Evolutionary conservation across 2,888 invertebrate genomes (phyloP).

Genomic region (Dasypogon diadema): DNA sequence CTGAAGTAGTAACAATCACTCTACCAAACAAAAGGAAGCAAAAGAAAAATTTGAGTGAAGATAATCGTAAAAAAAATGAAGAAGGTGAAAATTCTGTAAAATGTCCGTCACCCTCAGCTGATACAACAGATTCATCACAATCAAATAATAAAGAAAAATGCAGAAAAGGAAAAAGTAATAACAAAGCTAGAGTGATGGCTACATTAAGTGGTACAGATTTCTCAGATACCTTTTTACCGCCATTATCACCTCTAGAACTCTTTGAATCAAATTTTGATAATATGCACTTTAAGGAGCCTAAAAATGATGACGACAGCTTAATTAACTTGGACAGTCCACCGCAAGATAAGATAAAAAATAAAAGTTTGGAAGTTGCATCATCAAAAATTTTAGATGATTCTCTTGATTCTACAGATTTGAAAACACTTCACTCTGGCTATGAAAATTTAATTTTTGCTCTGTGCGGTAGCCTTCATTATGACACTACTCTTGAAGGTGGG

Average conservation of each 20-base stretch:
- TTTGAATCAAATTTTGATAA: slow-evolving; percentile 58
- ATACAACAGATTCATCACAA: slow-evolving; percentile 32
- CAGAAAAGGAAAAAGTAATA: slow-evolving; percentile 1
- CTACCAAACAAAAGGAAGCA: slow-evolving; percentile 47
- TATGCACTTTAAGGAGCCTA: slow-evolving; percentile 52
- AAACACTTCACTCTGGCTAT: slow-evolving; percentile 1
- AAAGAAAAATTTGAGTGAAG: slow-evolving; percentile 7
- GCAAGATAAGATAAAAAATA: slow-evolving; percentile 58
- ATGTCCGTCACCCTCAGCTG: neutral
- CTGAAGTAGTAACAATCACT: slow-evolving; percentile 32
- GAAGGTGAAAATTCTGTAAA: slow-evolving; percentile 9
- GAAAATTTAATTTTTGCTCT: slow-evolving; percentile 66
- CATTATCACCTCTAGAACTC: slow-evolving; percentile 62
- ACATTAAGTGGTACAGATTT: slow-evolving; percentile 37
- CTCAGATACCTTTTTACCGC: slow-evolving; percentile 60
- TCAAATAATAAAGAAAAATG: slow-evolving; percentile 18
- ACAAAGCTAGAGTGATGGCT: slow-evolving; percentile 17
- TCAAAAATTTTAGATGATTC: neutral
- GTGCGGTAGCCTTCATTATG: slow-evolving; percentile 66
- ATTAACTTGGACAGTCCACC: slow-evolving; percentile 67
- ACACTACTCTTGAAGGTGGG: slow-evolving; percentile 53
- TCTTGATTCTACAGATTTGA: neutral
- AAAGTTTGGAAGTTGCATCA: neutral
- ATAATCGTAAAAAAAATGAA: neutral
- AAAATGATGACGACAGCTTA: slow-evolving; percentile 61